Conservation (phyloP, 2,113 vertebrate species). For the Terrapene triunguis region DNA sequence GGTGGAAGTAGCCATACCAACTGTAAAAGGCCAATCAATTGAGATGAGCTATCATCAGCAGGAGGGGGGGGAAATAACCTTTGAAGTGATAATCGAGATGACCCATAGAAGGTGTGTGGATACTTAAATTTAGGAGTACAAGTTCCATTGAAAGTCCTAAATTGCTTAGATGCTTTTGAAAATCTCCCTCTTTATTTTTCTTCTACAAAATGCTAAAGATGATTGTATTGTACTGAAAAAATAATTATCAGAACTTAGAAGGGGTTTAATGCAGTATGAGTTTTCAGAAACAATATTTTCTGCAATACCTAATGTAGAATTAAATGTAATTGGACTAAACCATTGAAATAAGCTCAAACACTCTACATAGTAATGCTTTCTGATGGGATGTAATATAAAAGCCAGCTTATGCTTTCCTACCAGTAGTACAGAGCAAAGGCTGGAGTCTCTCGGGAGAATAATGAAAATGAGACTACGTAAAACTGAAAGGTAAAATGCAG, state of each 20-base stretch:
- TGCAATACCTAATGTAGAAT: neutral
- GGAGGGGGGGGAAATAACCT: too few relatives aligned
- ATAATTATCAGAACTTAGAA: neutral
- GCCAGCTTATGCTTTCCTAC: slow-evolving; percentile 16
- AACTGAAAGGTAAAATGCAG: slow-evolving; percentile 37
- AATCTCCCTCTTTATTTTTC: neutral
- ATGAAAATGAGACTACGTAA: slow-evolving; percentile 44
- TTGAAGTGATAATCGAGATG: too few relatives aligned
- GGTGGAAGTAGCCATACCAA: too few relatives aligned
- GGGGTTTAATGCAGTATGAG: neutral
- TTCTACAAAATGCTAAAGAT: neutral
- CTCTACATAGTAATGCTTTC: neutral
- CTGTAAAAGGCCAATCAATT: too few relatives aligned
- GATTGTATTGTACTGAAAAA: neutral
- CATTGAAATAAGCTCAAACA: slow-evolving; percentile 20
- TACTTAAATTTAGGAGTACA: neutral
- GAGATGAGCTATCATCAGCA: too few relatives aligned
- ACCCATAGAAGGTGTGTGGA: too few relatives aligned
- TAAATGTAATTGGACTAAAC: slow-evolving; percentile 13
- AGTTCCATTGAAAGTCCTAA: neutral
- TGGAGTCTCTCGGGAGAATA: slow-evolving; percentile 17
- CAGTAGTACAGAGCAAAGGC: neutral
- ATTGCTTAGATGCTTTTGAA: neutral
- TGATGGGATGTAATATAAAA: neutral
- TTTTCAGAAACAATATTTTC: slow-evolving; percentile 23